Base-by-base conservation (phyloP, 2,797 vertebrate genomes). In the Pseudomugil gertrudae region DNA sequence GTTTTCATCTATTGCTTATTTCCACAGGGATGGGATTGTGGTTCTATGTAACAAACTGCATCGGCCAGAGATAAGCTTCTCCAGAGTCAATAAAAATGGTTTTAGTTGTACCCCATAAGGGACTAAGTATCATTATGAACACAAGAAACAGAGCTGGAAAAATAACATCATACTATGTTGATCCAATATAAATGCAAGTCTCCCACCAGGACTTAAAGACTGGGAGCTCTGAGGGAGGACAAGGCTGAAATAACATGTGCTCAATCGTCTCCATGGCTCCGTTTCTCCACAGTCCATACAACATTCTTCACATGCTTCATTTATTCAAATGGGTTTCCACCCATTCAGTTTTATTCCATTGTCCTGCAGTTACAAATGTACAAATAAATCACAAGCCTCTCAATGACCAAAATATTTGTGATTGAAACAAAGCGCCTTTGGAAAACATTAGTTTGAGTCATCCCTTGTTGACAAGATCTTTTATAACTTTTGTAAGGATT, bases 101-200 rank as follows among this genome's bases (percentile, higher is more conserved):
- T 91, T 90, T 89, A 79, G 80, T 63, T 80, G 74, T 78, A 85
- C 56, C 63, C 80, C 77, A 82, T 71, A 62, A 75, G 89, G 79
- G 85, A 87, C 63, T 9, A 27, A 23, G 58, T 69, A 73, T 86
- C 76, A 91, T 89, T 91, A 87, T 77, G 77, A 89, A 90, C 82
- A 80, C 76, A 76, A 85, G 85, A 57, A 63, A 67, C 60, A 38
- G 68, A 56, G 64, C 76, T 72, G 76, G 71, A 85, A 78, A 88
- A 90, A 84, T 68, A 83, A 76, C 69, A 87, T 72, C 72, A 87
- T 82, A 80, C 74, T 76, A 84, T 88, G 91, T 89, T 87, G 89
- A 88, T 90, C 86, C 86, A 90, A 90, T 91, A 90, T 85, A 90
- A 91, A 90, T 86, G 87, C 84, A 85, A 84, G 83, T 82, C 86